Evolutionary conservation across 2,888 invertebrate species (phyloP).

Genomic region (Drosophila peninsularis): DNA sequence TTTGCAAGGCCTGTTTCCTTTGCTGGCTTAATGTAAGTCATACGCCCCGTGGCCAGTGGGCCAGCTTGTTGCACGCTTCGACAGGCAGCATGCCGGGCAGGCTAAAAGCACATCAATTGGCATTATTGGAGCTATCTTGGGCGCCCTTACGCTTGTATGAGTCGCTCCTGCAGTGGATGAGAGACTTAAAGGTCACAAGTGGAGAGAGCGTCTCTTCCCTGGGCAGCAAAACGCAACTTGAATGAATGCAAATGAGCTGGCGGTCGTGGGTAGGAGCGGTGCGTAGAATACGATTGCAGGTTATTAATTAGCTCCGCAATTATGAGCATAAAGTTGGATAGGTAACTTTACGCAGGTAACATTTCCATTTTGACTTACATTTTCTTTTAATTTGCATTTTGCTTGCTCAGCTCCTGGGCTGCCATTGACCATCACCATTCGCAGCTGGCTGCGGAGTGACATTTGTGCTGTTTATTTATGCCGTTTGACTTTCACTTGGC

Average conservation of each 20-base stretch:
- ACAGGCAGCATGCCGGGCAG: slow-evolving; percentile 23
- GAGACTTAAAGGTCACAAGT: too few relatives aligned
- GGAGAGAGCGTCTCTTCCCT: too few relatives aligned
- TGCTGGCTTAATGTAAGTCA: slow-evolving; percentile 63
- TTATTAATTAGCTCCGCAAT: slow-evolving; percentile 72
- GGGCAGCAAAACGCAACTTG: slow-evolving; percentile 16
- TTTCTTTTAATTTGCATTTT: slow-evolving; percentile 4
- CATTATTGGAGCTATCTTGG: slow-evolving; percentile 7
- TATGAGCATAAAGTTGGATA: slow-evolving; percentile 46
- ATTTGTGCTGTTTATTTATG: slow-evolving; percentile 69
- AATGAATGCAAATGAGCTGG: slow-evolving; percentile 45
- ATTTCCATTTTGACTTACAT: slow-evolving; percentile 22
- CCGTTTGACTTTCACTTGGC: slow-evolving; percentile 76
- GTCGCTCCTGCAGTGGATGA: not conserved
- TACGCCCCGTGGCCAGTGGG: slow-evolving; percentile 46
- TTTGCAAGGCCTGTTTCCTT: slow-evolving; percentile 39
- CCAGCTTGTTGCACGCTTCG: slow-evolving; percentile 38
- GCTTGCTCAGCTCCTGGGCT: not conserved
- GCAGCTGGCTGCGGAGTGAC: slow-evolving; percentile 24
- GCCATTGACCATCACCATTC: slow-evolving; percentile 21
- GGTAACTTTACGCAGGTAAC: slow-evolving; percentile 40
- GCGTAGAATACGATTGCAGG: slow-evolving; percentile 44
- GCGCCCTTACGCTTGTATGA: too few relatives aligned
- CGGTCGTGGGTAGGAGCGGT: slow-evolving; percentile 2
- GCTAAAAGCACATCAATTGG: slow-evolving; percentile 15